Conservation (phyloP, 2,113 vertebrate genomes). For the Microtus montanus region DNA sequence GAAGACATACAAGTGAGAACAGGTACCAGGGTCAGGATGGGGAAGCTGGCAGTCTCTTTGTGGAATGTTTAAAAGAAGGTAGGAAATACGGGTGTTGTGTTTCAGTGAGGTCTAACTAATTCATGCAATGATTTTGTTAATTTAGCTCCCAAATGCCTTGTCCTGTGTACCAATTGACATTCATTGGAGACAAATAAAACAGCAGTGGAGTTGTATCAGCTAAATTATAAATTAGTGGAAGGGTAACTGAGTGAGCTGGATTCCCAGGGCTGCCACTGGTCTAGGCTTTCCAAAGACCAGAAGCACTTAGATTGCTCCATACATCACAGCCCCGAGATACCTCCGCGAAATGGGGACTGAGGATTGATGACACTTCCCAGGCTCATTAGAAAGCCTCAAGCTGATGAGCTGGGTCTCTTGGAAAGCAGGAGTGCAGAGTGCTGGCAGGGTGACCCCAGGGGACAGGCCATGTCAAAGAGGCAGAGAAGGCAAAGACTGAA, state of each 20-base stretch:
- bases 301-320: conserved; percentile 39
- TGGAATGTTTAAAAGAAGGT: conserved; percentile 13
- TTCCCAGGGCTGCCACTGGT: background rate
- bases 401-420: conserved; percentile 47
- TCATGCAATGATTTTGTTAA: conserved; percentile 40
- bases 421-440: background rate
- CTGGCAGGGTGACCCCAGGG: background rate
- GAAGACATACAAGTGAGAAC: background rate
- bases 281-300: background rate
- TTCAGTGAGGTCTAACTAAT: conserved; percentile 39
- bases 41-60: background rate
- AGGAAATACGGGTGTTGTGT: background rate
- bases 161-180: conserved; percentile 60
- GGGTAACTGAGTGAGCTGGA: background rate
- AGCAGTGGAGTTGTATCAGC: background rate
- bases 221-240: conserved; percentile 49
- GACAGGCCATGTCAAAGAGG: background rate
- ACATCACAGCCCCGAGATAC: conserved; percentile 14
- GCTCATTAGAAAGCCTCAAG: conserved; percentile 64
- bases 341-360: background rate
- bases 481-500: background rate
- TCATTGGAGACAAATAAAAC: conserved; percentile 66
- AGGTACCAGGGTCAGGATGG: background rate
- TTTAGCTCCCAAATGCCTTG: conserved; percentile 63
- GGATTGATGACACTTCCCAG: conserved; percentile 43